Base-by-base conservation (phyloP, 2,797 vertebrate genomes). In the Moxostoma hubbsi region DNA sequence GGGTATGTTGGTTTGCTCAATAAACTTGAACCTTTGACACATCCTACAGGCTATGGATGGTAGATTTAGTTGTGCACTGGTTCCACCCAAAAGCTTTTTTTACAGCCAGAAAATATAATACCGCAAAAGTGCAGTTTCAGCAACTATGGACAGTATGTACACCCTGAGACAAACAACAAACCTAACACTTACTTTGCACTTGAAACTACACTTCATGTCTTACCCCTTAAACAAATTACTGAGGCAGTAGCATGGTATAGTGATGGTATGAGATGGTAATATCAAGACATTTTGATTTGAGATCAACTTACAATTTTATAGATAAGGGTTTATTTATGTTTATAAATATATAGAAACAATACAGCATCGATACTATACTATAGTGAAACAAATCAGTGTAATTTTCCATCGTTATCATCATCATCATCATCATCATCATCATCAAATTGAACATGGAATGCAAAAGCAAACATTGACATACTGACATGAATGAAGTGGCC, bases 401-500 rank as follows among this genome's bases (percentile, higher is more conserved):
- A 36, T 46, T 36, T n/a, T 62, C 43, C 24, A 5, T 15, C 11
- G 36, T 36, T 36, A 36, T 36, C 36, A 5, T 15, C n/a, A 58
- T 54, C 57, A 74, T 80, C n/a, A 58, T n/a, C n/a, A 64, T 71
- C 15, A 71, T 73, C 70, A 10, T 63, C 58, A 58, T 54, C 57
- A 74, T 80, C n/a, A 58, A 65, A 53, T 72, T 73, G 5, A 73
- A 72, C 15, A 63, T 61, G 1, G 55, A 68, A 61, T 62, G 54
- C 54, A 77, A 61, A 9, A 61, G 58, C 46, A 12, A 57, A 15
- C n/a, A 12, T 61, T 61, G 64, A 77, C 63, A 71, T 64, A 49
- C 49, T 47, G 6, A 43, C 76, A 51, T 46, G 45, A 70, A 58
- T 68, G 16, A 71, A 73, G 58, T 73, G 62, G 36, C 55, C 69